Conservation (phyloP, 2,797 vertebrate species). For the Pantherophis vulpinus region DNA sequence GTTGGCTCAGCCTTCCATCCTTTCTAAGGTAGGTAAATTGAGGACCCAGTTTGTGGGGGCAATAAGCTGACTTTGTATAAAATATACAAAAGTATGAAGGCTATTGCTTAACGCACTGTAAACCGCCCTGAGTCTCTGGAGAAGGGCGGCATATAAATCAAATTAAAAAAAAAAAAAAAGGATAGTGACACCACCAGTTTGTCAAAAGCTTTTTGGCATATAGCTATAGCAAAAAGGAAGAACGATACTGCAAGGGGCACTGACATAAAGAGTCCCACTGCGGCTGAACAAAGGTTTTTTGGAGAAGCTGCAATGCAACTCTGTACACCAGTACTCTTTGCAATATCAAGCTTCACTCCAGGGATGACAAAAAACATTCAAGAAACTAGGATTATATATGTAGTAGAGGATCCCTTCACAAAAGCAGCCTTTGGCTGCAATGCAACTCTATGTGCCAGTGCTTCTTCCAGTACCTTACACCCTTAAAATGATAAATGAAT, state of each 20-base stretch:
- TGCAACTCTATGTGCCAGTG: not conserved
- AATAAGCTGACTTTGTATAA: too few relatives aligned
- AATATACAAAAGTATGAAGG: too few relatives aligned
- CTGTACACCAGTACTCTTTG: not conserved
- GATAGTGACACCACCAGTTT: not conserved
- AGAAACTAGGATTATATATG: not conserved
- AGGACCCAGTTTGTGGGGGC: too few relatives aligned
- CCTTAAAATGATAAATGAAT: not conserved
- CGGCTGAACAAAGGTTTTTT: not conserved
- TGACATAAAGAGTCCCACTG: not conserved
- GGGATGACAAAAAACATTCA: not conserved
- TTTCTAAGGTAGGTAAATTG: too few relatives aligned
- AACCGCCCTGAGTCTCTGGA: too few relatives aligned
- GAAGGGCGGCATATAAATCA: too few relatives aligned
- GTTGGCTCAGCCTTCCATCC: too few relatives aligned
- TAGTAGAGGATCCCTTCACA: not conserved
- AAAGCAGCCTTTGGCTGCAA: not conserved
- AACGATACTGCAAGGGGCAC: not conserved
- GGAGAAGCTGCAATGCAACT: not conserved
- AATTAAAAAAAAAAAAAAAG: not conserved
- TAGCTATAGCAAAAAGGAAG: not conserved
- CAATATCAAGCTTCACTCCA: not conserved
- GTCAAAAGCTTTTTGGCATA: not conserved
- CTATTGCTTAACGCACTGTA: too few relatives aligned
- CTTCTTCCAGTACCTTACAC: not conserved